phyloP scores from a whole-genome alignment of 2,113 vertebrate species.

The Carettochelys insculpta region DNA sequence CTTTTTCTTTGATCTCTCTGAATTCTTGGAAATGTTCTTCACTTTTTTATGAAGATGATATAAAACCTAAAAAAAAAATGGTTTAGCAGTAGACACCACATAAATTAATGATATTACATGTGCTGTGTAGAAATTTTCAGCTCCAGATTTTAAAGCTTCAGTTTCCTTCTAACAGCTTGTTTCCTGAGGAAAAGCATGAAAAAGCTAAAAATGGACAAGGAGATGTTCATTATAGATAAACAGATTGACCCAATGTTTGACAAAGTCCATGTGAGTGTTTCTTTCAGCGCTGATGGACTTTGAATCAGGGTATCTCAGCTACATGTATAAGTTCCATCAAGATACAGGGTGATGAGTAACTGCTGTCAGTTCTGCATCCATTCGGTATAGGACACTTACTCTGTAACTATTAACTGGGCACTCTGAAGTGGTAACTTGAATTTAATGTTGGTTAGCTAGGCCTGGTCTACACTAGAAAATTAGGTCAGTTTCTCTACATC shows the following conservation, averaged over 20 bases:
- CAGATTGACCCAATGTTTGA: not conserved
- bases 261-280: not conserved
- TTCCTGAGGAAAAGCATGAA: not conserved
- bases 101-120: not conserved
- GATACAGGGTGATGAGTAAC: not conserved
- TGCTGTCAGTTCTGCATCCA: not conserved
- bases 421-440: not conserved
- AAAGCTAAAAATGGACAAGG: not conserved
- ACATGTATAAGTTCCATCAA: not conserved
- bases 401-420: not conserved
- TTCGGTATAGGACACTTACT: not conserved
- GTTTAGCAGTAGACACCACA: not conserved
- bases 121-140: not conserved
- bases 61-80: constrained; percentile 74
- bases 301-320: not conserved
- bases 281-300: not conserved
- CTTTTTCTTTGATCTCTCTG: constrained; percentile 85
- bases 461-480: not conserved
- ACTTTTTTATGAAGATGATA: constrained; percentile 88
- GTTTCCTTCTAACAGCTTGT: not conserved
- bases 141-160: not conserved
- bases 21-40: constrained; percentile 89
- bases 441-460: not conserved
- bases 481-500: not conserved
- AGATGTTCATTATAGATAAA: not conserved